These are phyloP conservation scores for Probosciger aterrimus DNA, from an alignment of 2,113 vertebrate genomes.

Conservation along the genomic window DNA sequence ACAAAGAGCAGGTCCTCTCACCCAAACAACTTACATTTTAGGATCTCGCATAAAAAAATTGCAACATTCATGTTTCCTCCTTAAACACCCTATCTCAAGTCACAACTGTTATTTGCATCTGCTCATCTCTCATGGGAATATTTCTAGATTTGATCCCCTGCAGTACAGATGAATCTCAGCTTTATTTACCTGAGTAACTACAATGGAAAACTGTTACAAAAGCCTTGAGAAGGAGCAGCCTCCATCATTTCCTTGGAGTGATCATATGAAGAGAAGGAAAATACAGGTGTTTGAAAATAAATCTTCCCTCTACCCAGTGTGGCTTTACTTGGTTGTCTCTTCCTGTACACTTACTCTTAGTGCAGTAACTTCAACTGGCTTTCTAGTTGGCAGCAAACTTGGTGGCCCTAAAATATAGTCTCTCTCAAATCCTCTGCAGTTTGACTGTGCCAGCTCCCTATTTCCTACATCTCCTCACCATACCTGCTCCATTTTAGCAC, in stretches of 20 bases:
- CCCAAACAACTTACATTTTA: background rate
- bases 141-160: background rate
- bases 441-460: background rate
- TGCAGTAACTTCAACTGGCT: background rate
- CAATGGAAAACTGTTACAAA: background rate
- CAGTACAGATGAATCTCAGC: background rate
- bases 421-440: background rate
- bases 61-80: background rate
- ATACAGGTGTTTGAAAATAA: background rate
- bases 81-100: background rate
- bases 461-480: background rate
- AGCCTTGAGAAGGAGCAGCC: background rate
- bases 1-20: background rate
- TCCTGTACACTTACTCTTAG: background rate
- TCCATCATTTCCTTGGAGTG: background rate
- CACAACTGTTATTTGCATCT: background rate
- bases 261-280: background rate
- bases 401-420: background rate
- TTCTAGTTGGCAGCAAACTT: background rate
- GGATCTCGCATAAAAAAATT: background rate
- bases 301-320: background rate
- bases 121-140: background rate
- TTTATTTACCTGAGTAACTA: background rate
- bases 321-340: background rate
- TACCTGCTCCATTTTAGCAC: background rate